phyloP scores from a whole-genome alignment of 2,888 invertebrate species.

The Hetaerina titia region DNA sequence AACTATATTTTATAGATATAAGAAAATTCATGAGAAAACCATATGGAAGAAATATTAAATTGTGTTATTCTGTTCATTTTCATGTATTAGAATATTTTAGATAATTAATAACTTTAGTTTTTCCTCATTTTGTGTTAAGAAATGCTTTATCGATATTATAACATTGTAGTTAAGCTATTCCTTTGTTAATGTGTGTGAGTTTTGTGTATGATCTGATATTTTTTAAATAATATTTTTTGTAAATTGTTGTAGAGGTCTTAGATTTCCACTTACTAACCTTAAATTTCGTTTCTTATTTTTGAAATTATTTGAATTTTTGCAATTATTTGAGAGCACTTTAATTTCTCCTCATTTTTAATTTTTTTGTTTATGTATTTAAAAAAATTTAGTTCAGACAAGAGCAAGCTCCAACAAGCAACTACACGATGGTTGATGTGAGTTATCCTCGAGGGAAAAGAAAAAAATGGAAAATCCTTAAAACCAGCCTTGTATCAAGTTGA shows the following conservation, averaged over 20 bases:
- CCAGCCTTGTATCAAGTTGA: slow-evolving; percentile 30
- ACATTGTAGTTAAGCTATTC: neutral
- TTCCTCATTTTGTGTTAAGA: neutral
- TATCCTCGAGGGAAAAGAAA: slow-evolving; percentile 51
- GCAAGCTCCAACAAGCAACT: slow-evolving; percentile 45
- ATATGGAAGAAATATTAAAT: too few relatives aligned
- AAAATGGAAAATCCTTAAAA: slow-evolving; percentile 34
- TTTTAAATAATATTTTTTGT: neutral
- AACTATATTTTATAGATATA: too few relatives aligned
- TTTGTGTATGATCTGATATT: neutral
- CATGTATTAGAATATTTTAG: neutral
- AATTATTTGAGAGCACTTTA: neutral
- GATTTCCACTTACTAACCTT: slow-evolving; percentile 70
- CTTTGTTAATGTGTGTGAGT: neutral
- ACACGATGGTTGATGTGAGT: slow-evolving; percentile 42
- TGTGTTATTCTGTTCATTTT: neutral
- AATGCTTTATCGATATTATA: neutral
- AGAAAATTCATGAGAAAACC: too few relatives aligned
- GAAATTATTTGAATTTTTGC: neutral
- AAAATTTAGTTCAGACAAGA: slow-evolving; percentile 43
- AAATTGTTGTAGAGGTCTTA: neutral
- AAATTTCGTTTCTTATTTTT: neutral
- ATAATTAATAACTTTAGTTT: neutral
- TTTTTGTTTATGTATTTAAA: slow-evolving; percentile 48
- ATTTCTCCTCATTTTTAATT: slow-evolving; percentile 25